A percentile compares a stretch with the other conserved stretches of the same genome.
Evolutionary conservation across 1,140 invertebrate genomes (phyloP).

Genomic region (Panagrolaimus sp.): DNA sequence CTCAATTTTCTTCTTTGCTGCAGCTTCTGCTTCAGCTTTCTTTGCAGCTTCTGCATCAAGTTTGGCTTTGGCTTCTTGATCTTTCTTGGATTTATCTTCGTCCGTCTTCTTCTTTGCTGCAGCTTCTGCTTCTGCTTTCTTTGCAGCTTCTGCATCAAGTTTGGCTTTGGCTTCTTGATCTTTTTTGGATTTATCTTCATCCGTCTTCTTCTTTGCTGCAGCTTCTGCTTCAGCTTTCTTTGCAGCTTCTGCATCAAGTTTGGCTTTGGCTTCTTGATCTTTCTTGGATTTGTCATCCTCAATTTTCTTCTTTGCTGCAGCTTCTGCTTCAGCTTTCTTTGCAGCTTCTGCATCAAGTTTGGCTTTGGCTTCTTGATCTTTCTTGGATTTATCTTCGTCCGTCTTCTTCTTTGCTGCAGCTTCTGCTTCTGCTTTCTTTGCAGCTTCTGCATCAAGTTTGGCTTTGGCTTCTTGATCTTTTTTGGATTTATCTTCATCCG

Average conservation of each 20-base stretch:
- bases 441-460: not conserved
- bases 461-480: not conserved
- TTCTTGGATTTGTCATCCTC: not conserved
- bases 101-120: slow-evolving; percentile 7
- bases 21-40: not conserved
- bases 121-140: slow-evolving; percentile 1
- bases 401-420: not conserved
- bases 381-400: not conserved
- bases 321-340: slow-evolving; percentile 5
- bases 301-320: not conserved
- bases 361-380: not conserved
- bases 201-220: slow-evolving; percentile 8
- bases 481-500: not conserved
- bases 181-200: not conserved
- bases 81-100: not conserved
- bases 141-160: not conserved
- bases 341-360: not conserved
- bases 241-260: not conserved
- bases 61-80: not conserved
- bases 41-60: slow-evolving; percentile 5
- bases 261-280: not conserved
- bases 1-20: slow-evolving; percentile 7
- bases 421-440: not conserved
- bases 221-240: not conserved
- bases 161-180: not conserved